Percentiles rank a stretch among this genome's conserved stretches.
Evolutionary conservation across 1,140 invertebrate species (phyloP).

Genomic region (Cotesia typhae): DNA sequence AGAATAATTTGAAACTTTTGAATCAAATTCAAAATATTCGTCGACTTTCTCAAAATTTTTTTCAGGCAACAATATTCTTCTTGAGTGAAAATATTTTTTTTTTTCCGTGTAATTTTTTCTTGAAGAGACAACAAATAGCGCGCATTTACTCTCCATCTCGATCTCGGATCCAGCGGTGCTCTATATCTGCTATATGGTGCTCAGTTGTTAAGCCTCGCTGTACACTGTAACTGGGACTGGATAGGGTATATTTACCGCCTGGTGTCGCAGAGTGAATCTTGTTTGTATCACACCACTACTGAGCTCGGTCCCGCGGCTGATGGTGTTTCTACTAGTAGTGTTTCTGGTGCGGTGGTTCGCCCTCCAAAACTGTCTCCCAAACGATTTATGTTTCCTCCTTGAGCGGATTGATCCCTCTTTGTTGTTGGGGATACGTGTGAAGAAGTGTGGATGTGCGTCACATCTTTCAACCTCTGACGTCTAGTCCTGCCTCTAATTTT

Average conservation of each 20-base stretch:
- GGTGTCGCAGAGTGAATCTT: constrained; percentile 57
- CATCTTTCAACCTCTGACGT: constrained; percentile 24
- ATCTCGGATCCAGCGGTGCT: not conserved
- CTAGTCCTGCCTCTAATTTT: constrained; percentile 2
- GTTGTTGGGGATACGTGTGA: constrained; percentile 45
- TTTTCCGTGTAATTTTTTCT: too few relatives aligned
- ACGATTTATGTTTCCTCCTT: constrained; percentile 63
- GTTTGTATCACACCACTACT: constrained; percentile 61
- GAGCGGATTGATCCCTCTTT: constrained; percentile 64
- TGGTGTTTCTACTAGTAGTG: constrained; percentile 43
- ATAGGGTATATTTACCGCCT: constrained; percentile 51
- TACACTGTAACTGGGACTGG: constrained; percentile 34
- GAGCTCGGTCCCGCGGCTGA: constrained; percentile 42
- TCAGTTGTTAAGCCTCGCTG: constrained; percentile 29
- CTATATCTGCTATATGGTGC: constrained; percentile 16
- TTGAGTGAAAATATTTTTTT: too few relatives aligned
- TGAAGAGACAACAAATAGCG: too few relatives aligned
- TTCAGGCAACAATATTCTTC: too few relatives aligned
- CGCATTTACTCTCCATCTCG: constrained; percentile 17
- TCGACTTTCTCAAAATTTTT: too few relatives aligned
- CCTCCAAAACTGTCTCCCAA: constrained; percentile 59
- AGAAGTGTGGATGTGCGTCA: constrained; percentile 16
- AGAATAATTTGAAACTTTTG: too few relatives aligned
- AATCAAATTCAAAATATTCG: too few relatives aligned
- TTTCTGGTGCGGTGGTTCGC: constrained; percentile 36